Percentiles rank a stretch among this genome's conserved stretches.
Conservation (phyloP, 2,797 vertebrate genomes). For the Sphenopsis melanotis region DNA sequence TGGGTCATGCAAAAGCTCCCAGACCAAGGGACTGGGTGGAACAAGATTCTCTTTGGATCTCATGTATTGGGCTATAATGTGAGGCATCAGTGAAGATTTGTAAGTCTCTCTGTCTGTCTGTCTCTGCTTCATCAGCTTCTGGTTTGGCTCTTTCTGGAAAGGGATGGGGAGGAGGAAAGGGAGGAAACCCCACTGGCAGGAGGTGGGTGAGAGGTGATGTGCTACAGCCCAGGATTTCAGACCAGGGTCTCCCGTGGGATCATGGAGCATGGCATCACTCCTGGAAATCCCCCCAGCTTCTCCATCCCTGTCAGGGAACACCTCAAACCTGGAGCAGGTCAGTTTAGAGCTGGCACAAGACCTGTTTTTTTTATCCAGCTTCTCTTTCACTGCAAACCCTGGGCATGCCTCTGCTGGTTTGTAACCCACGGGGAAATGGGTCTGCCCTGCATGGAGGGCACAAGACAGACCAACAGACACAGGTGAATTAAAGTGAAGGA, state of each 20-base stretch:
- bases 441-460: background rate
- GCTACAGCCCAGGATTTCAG: background rate
- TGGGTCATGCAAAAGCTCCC: background rate
- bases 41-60: background rate
- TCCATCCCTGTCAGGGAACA: background rate
- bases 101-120: background rate
- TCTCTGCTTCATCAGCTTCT: background rate
- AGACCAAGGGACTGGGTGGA: background rate
- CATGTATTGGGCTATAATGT: background rate
- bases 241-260: background rate
- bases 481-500: background rate
- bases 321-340: background rate
- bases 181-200: accelerated
- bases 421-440: background rate
- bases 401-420: accelerated
- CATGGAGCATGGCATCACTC: accelerated
- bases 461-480: background rate
- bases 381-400: background rate
- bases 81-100: background rate
- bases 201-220: background rate
- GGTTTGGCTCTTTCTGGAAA: background rate
- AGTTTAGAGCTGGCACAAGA: background rate
- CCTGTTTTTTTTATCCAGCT: background rate
- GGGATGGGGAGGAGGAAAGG: background rate
- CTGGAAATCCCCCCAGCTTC: background rate